phyloP scores from a whole-genome alignment of 2,888 invertebrate genomes.

The Pachydiplax longipennis region DNA sequence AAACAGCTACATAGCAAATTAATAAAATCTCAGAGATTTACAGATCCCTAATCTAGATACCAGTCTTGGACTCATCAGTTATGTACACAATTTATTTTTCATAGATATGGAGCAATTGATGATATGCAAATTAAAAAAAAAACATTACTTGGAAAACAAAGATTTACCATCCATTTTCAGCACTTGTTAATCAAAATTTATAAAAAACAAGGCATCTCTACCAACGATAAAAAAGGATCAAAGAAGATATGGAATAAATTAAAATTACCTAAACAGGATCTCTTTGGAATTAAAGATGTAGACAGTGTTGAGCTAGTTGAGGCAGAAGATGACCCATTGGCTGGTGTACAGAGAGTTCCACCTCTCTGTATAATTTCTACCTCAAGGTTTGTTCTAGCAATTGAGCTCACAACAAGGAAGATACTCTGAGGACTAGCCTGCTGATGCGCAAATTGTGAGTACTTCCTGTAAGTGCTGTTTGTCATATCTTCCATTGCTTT shows the following conservation, averaged over 20 bases:
- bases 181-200: too few species aligned
- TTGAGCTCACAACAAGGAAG: conserved; percentile 87
- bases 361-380: conserved; percentile 89
- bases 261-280: conserved; percentile 76
- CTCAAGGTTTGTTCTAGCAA: conserved; percentile 91
- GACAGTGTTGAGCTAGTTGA: conserved; percentile 60
- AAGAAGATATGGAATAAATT: background rate
- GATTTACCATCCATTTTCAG: too few species aligned
- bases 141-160: too few species aligned
- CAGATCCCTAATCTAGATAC: too few species aligned
- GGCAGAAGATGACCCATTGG: conserved; percentile 53
- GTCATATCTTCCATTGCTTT: conserved; percentile 96
- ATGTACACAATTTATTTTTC: too few species aligned
- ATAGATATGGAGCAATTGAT: too few species aligned
- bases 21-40: too few species aligned
- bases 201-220: too few species aligned
- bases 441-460: conserved; percentile 72
- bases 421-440: conserved; percentile 75
- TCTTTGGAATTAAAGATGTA: conserved; percentile 74
- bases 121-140: too few species aligned
- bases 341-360: conserved; percentile 70
- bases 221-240: too few species aligned
- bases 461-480: conserved; percentile 82
- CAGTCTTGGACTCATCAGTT: too few species aligned
- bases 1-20: too few species aligned